Evolutionary conservation across 2,888 invertebrate species (phyloP).

Genomic region (Drosophila paramelanica): DNA sequence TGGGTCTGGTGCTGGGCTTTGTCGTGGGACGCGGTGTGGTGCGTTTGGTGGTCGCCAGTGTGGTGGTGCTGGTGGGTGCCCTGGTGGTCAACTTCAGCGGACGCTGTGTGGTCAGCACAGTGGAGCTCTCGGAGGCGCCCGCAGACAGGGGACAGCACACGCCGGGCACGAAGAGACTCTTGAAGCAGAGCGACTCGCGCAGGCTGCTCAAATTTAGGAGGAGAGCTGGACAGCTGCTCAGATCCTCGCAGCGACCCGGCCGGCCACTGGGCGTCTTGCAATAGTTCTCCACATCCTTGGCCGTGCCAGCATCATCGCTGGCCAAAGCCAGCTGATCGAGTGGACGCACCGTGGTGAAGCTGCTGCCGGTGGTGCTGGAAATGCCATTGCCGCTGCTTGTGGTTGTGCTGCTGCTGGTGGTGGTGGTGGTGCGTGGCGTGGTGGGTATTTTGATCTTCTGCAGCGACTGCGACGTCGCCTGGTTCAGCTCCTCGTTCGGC

Average conservation of each 20-base stretch:
- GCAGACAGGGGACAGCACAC: slow-evolving; percentile 92
- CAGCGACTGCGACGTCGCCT: slow-evolving; percentile 45
- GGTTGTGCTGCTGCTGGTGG: slow-evolving; percentile 23
- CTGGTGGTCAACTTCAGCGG: slow-evolving; percentile 80
- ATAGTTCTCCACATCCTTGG: slow-evolving; percentile 87
- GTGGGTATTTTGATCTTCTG: slow-evolving; percentile 76
- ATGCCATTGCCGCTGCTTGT: slow-evolving; percentile 18
- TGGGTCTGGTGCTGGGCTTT: slow-evolving; percentile 72
- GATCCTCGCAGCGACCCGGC: slow-evolving; percentile 93
- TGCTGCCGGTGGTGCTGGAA: background rate
- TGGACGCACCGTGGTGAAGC: slow-evolving; percentile 49
- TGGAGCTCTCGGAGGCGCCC: slow-evolving; percentile 63
- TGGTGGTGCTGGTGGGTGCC: slow-evolving; percentile 69
- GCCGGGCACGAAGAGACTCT: slow-evolving; percentile 95
- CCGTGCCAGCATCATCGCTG: slow-evolving; percentile 84
- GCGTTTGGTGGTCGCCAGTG: slow-evolving; percentile 82
- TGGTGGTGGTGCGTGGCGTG: slow-evolving; percentile 78
- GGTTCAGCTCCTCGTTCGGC: slow-evolving; percentile 69
- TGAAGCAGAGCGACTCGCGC: slow-evolving; percentile 95
- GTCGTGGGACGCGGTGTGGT: slow-evolving; percentile 72
- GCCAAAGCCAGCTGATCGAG: slow-evolving; percentile 82
- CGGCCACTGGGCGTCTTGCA: slow-evolving; percentile 94
- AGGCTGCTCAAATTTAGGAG: slow-evolving; percentile 92
- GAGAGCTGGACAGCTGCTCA: slow-evolving; percentile 94
- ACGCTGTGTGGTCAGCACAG: slow-evolving; percentile 82